Evolutionary conservation across 2,797 vertebrate genomes (phyloP).

Genomic region (Falco novaeseelandiae): DNA sequence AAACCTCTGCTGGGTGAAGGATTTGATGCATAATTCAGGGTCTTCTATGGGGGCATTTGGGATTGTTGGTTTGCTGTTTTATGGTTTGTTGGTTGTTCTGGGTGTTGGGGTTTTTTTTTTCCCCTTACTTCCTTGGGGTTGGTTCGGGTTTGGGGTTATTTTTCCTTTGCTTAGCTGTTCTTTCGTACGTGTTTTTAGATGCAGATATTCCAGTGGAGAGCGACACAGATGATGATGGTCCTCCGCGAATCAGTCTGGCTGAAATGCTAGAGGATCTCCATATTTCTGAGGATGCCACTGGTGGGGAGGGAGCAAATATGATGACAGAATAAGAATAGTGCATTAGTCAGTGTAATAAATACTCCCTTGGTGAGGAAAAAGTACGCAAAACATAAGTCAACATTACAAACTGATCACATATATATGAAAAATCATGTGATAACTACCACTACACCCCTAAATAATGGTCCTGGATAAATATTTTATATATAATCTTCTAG

Average conservation of each 20-base stretch:
- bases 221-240: constrained; percentile 93
- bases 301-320: constrained; percentile 92
- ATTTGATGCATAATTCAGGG: not conserved
- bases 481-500: not conserved
- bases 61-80: not conserved
- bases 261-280: constrained; percentile 98
- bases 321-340: constrained; percentile 78
- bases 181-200: constrained; percentile 73
- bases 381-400: not conserved
- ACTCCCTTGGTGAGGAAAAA: not conserved
- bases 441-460: not conserved
- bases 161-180: not conserved
- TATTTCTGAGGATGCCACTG: constrained; percentile 89
- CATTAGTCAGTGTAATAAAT: not conserved
- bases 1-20: not conserved
- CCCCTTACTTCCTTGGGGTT: not conserved
- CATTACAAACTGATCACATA: not conserved
- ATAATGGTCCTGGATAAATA: not conserved
- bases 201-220: constrained; percentile 89
- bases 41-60: not conserved
- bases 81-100: not conserved
- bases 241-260: constrained; percentile 88
- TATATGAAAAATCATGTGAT: not conserved
- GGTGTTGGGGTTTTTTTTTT: too few species aligned
- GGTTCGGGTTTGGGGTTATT: not conserved